Evolutionary conservation across 2,888 invertebrate species (phyloP).

Genomic region (Leptothorax acervorum): DNA sequence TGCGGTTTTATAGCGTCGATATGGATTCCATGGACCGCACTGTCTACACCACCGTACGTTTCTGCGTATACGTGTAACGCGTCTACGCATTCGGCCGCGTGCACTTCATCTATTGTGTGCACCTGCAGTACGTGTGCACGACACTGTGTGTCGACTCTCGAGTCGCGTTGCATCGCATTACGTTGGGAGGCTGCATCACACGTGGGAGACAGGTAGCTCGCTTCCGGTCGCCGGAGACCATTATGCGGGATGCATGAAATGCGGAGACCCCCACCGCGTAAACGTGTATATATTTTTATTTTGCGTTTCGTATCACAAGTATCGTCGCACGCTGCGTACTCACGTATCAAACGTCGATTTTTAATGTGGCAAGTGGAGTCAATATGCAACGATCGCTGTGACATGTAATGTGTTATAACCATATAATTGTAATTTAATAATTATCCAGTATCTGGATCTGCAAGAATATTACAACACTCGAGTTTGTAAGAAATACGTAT

Average conservation of each 20-base stretch:
- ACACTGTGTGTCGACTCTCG: constrained; percentile 23
- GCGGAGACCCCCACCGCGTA: constrained; percentile 30
- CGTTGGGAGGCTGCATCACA: constrained; percentile 81
- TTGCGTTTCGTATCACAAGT: background rate
- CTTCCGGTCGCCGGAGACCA: constrained; percentile 79
- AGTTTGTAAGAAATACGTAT: background rate
- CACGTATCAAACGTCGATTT: background rate
- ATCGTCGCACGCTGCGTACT: background rate
- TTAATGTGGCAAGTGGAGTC: background rate
- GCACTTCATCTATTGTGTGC: too few species aligned
- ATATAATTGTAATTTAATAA: background rate
- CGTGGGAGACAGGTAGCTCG: constrained; percentile 84
- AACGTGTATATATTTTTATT: background rate
- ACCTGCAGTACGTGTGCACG: background rate
- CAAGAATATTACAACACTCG: background rate
- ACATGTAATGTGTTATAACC: background rate
- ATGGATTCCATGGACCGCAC: background rate
- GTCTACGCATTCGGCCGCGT: background rate
- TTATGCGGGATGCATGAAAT: constrained; percentile 65
- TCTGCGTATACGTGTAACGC: background rate
- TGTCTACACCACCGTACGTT: background rate
- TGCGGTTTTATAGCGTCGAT: background rate
- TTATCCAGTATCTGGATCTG: background rate
- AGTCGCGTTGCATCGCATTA: constrained; percentile 57
- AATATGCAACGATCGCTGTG: background rate